Conservation (phyloP, 2,888 invertebrate species). For the Ceratothoa steindachneri region DNA sequence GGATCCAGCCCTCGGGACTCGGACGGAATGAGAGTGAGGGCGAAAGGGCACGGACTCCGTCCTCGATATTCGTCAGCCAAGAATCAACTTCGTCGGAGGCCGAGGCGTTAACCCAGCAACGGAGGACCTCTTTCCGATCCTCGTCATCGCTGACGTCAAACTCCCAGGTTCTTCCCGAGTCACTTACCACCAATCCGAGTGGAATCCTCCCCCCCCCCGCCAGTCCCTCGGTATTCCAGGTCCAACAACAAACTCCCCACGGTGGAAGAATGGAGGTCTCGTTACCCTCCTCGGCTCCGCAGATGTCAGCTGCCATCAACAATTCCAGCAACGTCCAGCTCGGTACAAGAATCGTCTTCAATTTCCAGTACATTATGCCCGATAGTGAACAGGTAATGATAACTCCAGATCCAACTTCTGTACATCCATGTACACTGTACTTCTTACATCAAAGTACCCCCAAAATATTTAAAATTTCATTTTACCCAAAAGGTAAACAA, state of each 20-base stretch:
- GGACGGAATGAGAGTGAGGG: neutral
- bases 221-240: neutral
- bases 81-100: neutral
- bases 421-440: too few species aligned
- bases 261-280: neutral
- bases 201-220: neutral
- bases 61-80: neutral
- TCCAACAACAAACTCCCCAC: neutral
- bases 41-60: neutral
- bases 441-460: too few species aligned
- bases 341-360: neutral
- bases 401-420: too few species aligned
- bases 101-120: neutral
- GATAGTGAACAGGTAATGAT: constrained; percentile 5
- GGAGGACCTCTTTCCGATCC: neutral
- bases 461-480: too few species aligned
- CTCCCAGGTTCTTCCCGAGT: neutral
- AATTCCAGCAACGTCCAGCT: constrained; percentile 4
- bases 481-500: too few species aligned
- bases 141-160: neutral
- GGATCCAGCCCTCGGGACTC: neutral
- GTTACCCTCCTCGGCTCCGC: neutral
- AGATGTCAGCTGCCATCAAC: constrained; percentile 1
- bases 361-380: neutral
- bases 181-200: neutral